Percentiles rank a stretch among this genome's conserved stretches.
These are phyloP conservation scores for Ornithorhynchus anatinus DNA, from an alignment of 2,113 vertebrate genomes.

Conservation along the genomic window DNA sequence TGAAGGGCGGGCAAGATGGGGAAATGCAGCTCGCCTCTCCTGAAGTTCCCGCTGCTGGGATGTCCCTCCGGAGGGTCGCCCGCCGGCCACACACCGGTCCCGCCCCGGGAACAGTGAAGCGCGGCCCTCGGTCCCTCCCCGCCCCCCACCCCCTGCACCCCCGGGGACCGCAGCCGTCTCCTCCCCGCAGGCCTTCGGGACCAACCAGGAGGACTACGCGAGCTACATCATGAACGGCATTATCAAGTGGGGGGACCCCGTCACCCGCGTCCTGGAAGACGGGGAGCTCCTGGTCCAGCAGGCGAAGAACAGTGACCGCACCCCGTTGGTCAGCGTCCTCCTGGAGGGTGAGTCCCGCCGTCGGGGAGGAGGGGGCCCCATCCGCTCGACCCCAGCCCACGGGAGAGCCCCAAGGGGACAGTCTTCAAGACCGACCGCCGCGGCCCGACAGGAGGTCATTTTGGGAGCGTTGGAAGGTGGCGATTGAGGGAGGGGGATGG, in stretches of 20 bases:
- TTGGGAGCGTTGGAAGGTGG: no score
- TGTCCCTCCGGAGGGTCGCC: neutral
- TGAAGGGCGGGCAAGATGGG: no score
- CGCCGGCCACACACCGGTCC: neutral
- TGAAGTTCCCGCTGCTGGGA: neutral
- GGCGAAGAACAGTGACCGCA: conserved; percentile 95
- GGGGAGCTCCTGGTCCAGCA: conserved; percentile 94
- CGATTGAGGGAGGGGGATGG: no score
- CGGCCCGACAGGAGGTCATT: no score
- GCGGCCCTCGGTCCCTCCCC: neutral
- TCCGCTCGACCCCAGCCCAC: no score
- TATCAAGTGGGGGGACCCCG: conserved; percentile 92
- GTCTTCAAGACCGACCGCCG: no score
- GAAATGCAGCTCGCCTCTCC: neutral
- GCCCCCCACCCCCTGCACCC: no score
- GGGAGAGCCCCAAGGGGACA: no score
- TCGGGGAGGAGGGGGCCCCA: no score
- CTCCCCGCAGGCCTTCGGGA: conserved; percentile 90
- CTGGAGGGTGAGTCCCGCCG: conserved; percentile 92
- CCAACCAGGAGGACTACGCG: conserved; percentile 95
- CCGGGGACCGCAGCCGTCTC: no score
- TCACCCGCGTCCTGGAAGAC: conserved; percentile 85
- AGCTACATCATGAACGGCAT: conserved; percentile 98
- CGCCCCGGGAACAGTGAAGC: neutral
- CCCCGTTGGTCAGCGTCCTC: conserved; percentile 91